Conservation (phyloP, 2,888 invertebrate species). For the Ectobius pallidus region DNA sequence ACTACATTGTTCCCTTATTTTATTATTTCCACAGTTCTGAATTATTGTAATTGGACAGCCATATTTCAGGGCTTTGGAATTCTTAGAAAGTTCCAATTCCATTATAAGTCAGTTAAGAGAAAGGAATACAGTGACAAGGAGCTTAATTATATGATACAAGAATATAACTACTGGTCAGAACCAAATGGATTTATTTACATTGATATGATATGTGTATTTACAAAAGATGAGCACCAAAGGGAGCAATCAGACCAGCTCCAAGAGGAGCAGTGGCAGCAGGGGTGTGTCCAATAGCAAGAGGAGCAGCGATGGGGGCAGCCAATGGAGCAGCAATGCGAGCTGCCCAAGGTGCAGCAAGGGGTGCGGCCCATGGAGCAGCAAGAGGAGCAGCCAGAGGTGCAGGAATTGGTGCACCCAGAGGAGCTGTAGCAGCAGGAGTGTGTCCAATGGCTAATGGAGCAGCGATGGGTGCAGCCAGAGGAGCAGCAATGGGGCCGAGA, state of each 20-base stretch:
- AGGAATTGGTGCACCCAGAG: neutral
- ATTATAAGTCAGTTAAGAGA: no score
- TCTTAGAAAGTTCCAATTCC: no score
- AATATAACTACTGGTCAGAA: no score
- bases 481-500: constrained; percentile 47
- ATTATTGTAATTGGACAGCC: no score
- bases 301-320: constrained; percentile 50
- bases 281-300: constrained; percentile 13
- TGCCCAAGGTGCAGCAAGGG: no score
- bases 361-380: neutral
- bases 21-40: no score
- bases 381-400: constrained; percentile 26
- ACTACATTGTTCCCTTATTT: no score
- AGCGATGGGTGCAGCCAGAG: constrained; percentile 50
- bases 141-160: no score
- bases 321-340: constrained; percentile 48
- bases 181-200: no score
- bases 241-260: constrained; percentile 22
- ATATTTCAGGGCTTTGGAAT: no score
- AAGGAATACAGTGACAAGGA: no score
- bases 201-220: no score
- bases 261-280: constrained; percentile 21
- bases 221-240: neutral
- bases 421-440: constrained; percentile 14
- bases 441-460: constrained; percentile 26